A percentile compares a stretch with the other conserved stretches of the same genome.
These are phyloP conservation scores for Notothenia coriiceps DNA, from an alignment of 2,113 vertebrate genomes.

Conservation along the genomic window DNA sequence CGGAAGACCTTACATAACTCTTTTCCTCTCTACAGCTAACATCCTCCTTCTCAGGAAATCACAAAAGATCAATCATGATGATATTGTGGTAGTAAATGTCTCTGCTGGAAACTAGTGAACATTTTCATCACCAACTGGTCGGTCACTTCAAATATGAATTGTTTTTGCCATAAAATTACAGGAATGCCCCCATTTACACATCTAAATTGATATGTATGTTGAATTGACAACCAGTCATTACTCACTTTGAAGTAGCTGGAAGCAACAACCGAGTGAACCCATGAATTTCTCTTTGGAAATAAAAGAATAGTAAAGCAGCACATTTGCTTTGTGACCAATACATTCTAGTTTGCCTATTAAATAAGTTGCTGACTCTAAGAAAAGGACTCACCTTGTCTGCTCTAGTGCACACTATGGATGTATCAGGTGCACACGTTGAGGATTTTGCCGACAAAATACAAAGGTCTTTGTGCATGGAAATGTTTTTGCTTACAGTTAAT, in stretches of 20 bases:
- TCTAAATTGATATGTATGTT: neutral
- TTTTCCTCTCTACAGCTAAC: neutral
- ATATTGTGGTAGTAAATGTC: neutral
- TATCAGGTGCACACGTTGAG: neutral
- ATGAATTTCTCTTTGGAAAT: no score
- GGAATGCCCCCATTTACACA: neutral
- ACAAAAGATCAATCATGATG: neutral
- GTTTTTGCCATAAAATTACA: neutral
- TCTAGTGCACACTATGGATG: neutral
- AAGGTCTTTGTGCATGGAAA: neutral
- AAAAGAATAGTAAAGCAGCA: no score
- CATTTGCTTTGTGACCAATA: no score
- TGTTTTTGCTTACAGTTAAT: neutral
- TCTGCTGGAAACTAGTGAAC: neutral
- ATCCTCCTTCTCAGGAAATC: constrained; percentile 23
- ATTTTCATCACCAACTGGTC: neutral
- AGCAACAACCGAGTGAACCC: no score
- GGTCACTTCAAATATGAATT: neutral
- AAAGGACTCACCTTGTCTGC: neutral
- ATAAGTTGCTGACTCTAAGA: no score
- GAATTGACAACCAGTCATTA: neutral
- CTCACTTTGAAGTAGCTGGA: no score
- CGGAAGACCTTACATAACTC: neutral
- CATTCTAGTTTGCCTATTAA: no score
- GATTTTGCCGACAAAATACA: neutral